Conservation (phyloP, 1,140 invertebrate species). For the Cotesia glomerata region DNA sequence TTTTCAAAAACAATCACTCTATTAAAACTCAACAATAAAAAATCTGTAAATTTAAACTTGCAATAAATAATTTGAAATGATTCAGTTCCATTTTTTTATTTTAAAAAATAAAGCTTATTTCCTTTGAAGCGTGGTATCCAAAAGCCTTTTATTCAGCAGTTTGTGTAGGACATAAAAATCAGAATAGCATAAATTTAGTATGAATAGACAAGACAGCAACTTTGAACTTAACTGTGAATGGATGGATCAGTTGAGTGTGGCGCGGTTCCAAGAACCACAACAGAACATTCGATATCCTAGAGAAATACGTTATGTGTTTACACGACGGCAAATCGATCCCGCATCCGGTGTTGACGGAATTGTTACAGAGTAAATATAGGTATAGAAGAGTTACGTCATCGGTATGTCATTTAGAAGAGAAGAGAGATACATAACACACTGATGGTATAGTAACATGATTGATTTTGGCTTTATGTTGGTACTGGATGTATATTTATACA, state of each 20-base stretch:
- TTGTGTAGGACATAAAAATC: too few relatives aligned
- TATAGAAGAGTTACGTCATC: constrained; percentile 4
- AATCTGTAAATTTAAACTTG: too few relatives aligned
- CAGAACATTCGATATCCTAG: constrained; percentile 29
- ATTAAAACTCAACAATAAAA: too few relatives aligned
- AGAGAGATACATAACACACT: too few relatives aligned
- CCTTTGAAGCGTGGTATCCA: too few relatives aligned
- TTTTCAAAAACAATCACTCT: too few relatives aligned
- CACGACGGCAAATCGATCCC: constrained; percentile 31
- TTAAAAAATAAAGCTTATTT: too few relatives aligned
- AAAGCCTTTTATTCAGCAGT: too few relatives aligned
- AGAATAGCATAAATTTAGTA: neutral
- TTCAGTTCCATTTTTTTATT: too few relatives aligned
- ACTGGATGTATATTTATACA: too few relatives aligned
- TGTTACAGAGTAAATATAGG: constrained; percentile 18
- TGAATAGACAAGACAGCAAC: constrained; percentile 5
- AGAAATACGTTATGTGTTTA: constrained; percentile 32
- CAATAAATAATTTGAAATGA: too few relatives aligned
- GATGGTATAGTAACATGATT: neutral
- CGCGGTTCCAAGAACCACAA: constrained; percentile 33
- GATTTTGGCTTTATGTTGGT: too few relatives aligned
- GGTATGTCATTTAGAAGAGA: neutral
- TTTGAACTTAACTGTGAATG: neutral
- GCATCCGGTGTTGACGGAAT: constrained; percentile 26
- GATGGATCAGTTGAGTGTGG: neutral